Evolutionary conservation across 2,113 vertebrate species (phyloP).

Genomic region (Phocoena phocoena): DNA sequence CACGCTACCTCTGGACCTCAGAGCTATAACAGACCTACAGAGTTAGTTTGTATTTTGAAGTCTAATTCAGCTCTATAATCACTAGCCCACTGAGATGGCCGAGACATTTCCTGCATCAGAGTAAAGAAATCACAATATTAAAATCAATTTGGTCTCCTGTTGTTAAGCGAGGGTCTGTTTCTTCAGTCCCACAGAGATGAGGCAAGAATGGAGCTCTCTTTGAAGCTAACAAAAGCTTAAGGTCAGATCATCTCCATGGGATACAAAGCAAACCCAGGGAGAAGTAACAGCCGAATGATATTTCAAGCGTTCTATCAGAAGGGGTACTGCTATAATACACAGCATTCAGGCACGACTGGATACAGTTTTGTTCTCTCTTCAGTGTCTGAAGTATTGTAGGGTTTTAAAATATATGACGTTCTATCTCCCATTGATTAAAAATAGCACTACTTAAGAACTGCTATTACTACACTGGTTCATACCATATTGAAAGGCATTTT

Average conservation of each 20-base stretch:
- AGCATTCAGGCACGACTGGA: not conserved
- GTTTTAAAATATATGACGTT: not conserved
- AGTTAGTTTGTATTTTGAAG: not conserved
- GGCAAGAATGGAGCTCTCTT: constrained; percentile 28
- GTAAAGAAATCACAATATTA: constrained; percentile 55
- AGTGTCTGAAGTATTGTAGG: not conserved
- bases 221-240: constrained; percentile 68
- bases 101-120: constrained; percentile 32
- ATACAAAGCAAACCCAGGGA: constrained; percentile 48
- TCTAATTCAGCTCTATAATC: constrained; percentile 6
- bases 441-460: not conserved
- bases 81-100: constrained; percentile 25
- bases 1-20: not conserved
- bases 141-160: constrained; percentile 60
- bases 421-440: constrained; percentile 10
- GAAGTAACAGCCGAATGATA: not conserved
- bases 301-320: constrained; percentile 22
- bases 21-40: not conserved
- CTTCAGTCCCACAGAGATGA: constrained; percentile 31
- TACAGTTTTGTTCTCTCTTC: constrained; percentile 8
- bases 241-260: constrained; percentile 69
- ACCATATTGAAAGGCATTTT: not conserved
- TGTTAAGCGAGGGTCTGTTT: constrained; percentile 41
- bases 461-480: not conserved
- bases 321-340: not conserved